Conservation (phyloP, 2,888 invertebrate genomes). For the Lacanobia oleracea region DNA sequence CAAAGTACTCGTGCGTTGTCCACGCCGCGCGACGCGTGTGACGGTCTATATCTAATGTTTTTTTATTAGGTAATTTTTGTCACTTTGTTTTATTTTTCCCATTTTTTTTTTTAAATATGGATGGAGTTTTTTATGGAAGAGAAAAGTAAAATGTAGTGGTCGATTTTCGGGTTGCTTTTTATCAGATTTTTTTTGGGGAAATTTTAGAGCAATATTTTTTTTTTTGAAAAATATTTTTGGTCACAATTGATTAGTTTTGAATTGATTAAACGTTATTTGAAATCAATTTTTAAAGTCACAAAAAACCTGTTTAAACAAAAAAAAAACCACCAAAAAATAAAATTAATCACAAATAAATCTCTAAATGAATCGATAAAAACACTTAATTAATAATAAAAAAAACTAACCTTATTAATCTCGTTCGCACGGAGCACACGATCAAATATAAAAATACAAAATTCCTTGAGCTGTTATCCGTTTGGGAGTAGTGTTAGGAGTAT, state of each 20-base stretch:
- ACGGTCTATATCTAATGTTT: constrained; percentile 3
- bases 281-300: background rate
- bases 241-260: background rate
- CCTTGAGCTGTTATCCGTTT: constrained; percentile 51
- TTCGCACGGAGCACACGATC: constrained; percentile 55
- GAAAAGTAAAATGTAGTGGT: background rate
- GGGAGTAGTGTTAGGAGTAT: constrained; percentile 50
- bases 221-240: background rate
- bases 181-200: no score
- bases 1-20: background rate
- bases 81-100: background rate
- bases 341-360: background rate
- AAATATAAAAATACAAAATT: constrained; percentile 61
- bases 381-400: constrained; percentile 13
- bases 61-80: constrained; percentile 38
- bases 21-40: constrained; percentile 16
- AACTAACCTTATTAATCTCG: constrained; percentile 55
- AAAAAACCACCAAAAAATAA: background rate
- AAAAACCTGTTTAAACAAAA: background rate
- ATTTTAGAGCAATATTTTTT: background rate
- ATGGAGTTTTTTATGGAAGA: no score
- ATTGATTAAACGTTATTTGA: background rate
- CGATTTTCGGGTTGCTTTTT: background rate
- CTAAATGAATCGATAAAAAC: background rate
- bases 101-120: background rate